phyloP scores from a whole-genome alignment of 2,113 vertebrate species.

The Stigmatopora argus region DNA sequence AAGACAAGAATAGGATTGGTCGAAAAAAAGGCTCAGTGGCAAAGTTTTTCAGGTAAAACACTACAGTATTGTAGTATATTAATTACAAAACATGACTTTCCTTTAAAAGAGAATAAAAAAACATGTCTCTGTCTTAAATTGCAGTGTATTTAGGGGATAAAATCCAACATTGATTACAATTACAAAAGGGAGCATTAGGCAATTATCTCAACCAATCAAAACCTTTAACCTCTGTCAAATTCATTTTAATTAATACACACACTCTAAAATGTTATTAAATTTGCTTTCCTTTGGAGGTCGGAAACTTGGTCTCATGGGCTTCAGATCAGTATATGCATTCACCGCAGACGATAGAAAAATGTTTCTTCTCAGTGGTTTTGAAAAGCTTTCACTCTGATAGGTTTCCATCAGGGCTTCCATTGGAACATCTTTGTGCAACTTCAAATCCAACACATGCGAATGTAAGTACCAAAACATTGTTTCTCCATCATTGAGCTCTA shows the following conservation, averaged over 20 bases:
- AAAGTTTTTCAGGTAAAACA: not conserved
- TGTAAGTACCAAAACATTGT: constrained; percentile 43
- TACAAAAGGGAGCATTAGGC: no score
- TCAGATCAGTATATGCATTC: constrained; percentile 21
- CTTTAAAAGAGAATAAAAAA: not conserved
- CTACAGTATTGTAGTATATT: not conserved
- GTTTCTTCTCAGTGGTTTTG: constrained; percentile 29
- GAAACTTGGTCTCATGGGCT: constrained; percentile 30
- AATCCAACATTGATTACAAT: no score
- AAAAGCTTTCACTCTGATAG: constrained; percentile 17
- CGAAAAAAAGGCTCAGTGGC: not conserved
- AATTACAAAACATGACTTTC: not conserved
- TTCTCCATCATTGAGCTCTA: constrained; percentile 35
- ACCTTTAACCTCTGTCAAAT: constrained; percentile 34
- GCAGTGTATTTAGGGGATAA: not conserved
- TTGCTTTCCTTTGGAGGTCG: constrained; percentile 32
- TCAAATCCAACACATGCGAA: constrained; percentile 41
- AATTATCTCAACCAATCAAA: not conserved
- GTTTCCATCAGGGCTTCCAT: constrained; percentile 28
- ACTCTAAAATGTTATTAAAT: constrained; percentile 40
- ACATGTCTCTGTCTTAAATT: not conserved
- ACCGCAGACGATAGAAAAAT: constrained; percentile 15
- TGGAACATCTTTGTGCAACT: constrained; percentile 21
- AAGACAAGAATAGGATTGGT: not conserved
- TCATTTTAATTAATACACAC: constrained; percentile 49